Evolutionary conservation across 2,797 vertebrate species (phyloP).

Genomic region (Lagodon rhomboides): DNA sequence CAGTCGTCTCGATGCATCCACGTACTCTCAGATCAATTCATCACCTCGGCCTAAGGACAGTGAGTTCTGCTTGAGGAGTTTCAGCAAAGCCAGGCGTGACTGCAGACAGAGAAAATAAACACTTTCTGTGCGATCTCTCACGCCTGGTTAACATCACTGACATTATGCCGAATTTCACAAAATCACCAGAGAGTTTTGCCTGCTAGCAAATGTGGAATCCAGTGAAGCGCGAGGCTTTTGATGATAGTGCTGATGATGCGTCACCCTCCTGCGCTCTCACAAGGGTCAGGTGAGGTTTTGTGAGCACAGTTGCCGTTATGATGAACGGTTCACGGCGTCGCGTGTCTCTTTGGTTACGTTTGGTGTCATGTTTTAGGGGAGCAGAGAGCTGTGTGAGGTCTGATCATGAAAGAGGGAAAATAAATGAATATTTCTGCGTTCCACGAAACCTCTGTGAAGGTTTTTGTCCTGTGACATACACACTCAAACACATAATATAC

Average conservation of each 20-base stretch:
- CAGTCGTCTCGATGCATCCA: constrained; percentile 2
- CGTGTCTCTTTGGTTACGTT: constrained; percentile 18
- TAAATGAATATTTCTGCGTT: not conserved
- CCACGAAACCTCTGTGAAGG: not conserved
- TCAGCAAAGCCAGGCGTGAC: constrained; percentile 52
- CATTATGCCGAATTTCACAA: constrained; percentile 37
- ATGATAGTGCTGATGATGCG: constrained; percentile 23
- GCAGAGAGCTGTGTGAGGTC: constrained; percentile 50
- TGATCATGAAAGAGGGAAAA: constrained; percentile 4
- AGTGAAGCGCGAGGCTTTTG: constrained; percentile 39
- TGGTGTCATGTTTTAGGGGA: constrained; percentile 17
- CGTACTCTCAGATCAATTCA: constrained; percentile 51
- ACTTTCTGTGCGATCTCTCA: constrained; percentile 57
- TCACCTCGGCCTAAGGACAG: constrained; percentile 49
- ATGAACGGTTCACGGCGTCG: not conserved
- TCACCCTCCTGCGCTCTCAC: constrained; percentile 24
- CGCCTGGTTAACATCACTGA: constrained; percentile 56
- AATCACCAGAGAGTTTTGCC: constrained; percentile 33
- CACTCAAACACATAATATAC: not conserved
- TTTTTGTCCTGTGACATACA: constrained; percentile 6
- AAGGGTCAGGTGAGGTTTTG: constrained; percentile 37
- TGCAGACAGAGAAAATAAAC: constrained; percentile 67
- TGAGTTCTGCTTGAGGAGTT: constrained; percentile 54
- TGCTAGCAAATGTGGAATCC: constrained; percentile 44
- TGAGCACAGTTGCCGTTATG: constrained; percentile 10